Conservation (phyloP, 2,113 vertebrate genomes). For the Rhinogobius similis region DNA sequence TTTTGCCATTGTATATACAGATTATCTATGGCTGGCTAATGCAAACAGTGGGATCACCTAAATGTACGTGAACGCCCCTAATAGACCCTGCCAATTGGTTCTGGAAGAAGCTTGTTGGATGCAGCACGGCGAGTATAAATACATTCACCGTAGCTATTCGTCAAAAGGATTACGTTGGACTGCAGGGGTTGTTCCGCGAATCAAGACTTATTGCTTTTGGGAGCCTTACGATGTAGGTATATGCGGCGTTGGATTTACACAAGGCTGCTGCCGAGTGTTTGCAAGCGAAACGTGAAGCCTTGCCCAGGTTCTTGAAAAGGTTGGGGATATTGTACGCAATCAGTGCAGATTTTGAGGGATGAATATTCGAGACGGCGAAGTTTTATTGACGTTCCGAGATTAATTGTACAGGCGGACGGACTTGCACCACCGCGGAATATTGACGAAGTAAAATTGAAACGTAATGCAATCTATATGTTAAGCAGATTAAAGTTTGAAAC, state of each 20-base stretch:
- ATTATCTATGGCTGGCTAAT: slow-evolving; percentile 70
- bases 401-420: slow-evolving; percentile 14
- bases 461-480: slow-evolving; percentile 28
- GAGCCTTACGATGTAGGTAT: slow-evolving; percentile 41
- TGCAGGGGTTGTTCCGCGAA: slow-evolving; percentile 49
- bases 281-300: slow-evolving; percentile 45
- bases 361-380: slow-evolving; percentile 33
- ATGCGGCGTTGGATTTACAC: slow-evolving; percentile 47
- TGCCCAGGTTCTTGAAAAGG: slow-evolving; percentile 39
- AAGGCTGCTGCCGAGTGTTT: slow-evolving; percentile 39
- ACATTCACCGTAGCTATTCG: slow-evolving; percentile 48
- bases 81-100: slow-evolving; percentile 57
- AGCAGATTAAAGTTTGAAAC: slow-evolving; percentile 24
- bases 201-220: slow-evolving; percentile 44
- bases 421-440: slow-evolving; percentile 16
- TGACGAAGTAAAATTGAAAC: slow-evolving; percentile 30
- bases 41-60: slow-evolving; percentile 71
- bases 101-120: slow-evolving; percentile 36
- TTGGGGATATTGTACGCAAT: slow-evolving; percentile 33
- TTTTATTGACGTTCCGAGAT: slow-evolving; percentile 23
- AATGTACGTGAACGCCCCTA: slow-evolving; percentile 67
- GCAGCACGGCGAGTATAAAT: slow-evolving; percentile 43
- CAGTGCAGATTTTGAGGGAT: slow-evolving; percentile 44
- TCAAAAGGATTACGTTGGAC: slow-evolving; percentile 63
- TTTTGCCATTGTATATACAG: slow-evolving; percentile 70